Conservation (phyloP, 2,113 vertebrate species). For the Naja naja region DNA sequence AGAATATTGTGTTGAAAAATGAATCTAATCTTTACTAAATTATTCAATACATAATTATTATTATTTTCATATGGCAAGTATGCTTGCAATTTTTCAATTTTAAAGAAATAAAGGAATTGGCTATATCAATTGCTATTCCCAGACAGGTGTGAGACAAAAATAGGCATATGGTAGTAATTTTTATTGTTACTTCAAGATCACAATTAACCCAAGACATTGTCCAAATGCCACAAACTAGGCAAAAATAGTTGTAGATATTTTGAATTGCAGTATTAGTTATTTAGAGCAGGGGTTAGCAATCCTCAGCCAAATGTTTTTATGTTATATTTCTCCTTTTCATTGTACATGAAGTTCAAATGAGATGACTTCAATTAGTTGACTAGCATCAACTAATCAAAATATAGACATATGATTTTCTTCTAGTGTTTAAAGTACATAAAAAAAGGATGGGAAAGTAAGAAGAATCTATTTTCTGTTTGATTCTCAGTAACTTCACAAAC, state of each 20-base stretch:
- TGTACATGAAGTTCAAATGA: background rate
- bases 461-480: background rate
- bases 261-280: background rate
- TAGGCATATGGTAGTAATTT: background rate
- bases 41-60: constrained; percentile 68
- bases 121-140: background rate
- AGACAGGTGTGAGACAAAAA: background rate
- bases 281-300: background rate
- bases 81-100: constrained; percentile 31
- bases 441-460: background rate
- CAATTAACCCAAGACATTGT: background rate
- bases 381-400: background rate
- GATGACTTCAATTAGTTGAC: background rate
- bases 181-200: background rate
- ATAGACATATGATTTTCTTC: background rate
- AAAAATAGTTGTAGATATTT: background rate
- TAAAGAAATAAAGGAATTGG: background rate
- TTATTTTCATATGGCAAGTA: constrained; percentile 59
- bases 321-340: background rate
- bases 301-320: background rate
- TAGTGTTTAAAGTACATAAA: background rate
- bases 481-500: background rate
- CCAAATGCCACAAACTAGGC: background rate
- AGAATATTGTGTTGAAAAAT: constrained; percentile 57
- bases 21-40: constrained; percentile 64